Evolutionary conservation across 2,797 vertebrate species (phyloP).

Genomic region (Esox lucius): DNA sequence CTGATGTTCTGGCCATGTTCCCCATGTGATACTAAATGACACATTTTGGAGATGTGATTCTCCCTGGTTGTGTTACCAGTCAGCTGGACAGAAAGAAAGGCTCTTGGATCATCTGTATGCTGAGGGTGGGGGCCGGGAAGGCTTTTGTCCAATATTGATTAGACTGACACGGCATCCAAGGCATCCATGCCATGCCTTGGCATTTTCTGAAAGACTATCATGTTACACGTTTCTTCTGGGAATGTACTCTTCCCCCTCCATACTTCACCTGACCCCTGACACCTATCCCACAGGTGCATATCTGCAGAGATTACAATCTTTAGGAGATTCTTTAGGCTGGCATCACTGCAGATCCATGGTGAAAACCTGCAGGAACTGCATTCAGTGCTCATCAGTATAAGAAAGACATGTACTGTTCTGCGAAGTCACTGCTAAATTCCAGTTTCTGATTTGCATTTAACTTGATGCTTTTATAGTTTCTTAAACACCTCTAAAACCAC

Average conservation of each 20-base stretch:
- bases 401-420: slow-evolving; percentile 21
- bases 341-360: background rate
- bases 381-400: slow-evolving; percentile 12
- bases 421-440: background rate
- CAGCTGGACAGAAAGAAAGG: slow-evolving; percentile 16
- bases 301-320: background rate
- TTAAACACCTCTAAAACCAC: background rate
- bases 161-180: slow-evolving; percentile 11
- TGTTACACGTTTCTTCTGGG: background rate
- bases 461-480: background rate
- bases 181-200: background rate
- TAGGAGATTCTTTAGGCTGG: background rate
- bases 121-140: slow-evolving; percentile 30
- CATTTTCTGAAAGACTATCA: slow-evolving; percentile 12
- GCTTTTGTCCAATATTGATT: slow-evolving; percentile 16
- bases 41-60: slow-evolving; percentile 45
- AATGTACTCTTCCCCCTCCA: background rate
- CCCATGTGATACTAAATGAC: slow-evolving; percentile 45
- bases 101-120: slow-evolving; percentile 47
- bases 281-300: background rate
- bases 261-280: background rate
- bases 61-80: slow-evolving; percentile 57
- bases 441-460: background rate
- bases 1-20: slow-evolving; percentile 48
- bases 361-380: background rate